Evolutionary conservation across 2,888 invertebrate genomes (phyloP).

Genomic region (Empis livida): DNA sequence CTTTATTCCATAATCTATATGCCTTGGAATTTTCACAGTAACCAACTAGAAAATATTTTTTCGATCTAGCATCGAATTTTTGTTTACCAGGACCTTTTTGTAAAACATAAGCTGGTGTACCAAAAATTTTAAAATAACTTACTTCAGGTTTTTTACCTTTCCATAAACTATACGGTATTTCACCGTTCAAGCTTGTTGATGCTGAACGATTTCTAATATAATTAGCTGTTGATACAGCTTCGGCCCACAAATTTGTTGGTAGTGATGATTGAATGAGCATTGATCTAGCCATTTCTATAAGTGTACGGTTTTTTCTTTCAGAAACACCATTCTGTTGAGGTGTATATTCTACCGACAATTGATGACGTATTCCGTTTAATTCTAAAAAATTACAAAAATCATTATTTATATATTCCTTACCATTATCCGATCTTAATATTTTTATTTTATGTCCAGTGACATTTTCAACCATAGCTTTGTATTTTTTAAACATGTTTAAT

Average conservation of each 20-base stretch:
- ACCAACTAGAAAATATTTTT: background rate
- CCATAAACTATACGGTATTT: background rate
- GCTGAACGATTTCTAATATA: conserved; percentile 4
- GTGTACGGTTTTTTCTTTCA: conserved; percentile 14
- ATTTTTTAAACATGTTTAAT: conserved; percentile 12
- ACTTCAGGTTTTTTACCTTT: background rate
- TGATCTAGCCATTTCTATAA: conserved; percentile 16
- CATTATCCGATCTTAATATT: conserved; percentile 16
- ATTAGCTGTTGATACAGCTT: conserved; percentile 16
- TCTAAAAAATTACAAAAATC: conserved; percentile 10
- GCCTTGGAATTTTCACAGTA: conserved; percentile 1
- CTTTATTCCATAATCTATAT: background rate
- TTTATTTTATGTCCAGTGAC: conserved; percentile 12
- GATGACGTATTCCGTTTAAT: conserved; percentile 14
- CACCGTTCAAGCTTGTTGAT: background rate
- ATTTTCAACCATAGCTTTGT: conserved; percentile 11
- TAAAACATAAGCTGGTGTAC: background rate
- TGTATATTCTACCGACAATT: conserved; percentile 12
- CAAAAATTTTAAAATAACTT: background rate
- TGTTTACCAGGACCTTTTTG: conserved; percentile 4
- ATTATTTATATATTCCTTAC: conserved; percentile 14
- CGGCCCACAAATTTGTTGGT: conserved; percentile 16
- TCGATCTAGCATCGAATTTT: conserved; percentile 10
- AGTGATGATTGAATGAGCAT: conserved; percentile 16
- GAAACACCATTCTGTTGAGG: conserved; percentile 18